These are phyloP conservation scores for Leuciscus idus DNA, from an alignment of 2,113 vertebrate species.

Conservation along the genomic window DNA sequence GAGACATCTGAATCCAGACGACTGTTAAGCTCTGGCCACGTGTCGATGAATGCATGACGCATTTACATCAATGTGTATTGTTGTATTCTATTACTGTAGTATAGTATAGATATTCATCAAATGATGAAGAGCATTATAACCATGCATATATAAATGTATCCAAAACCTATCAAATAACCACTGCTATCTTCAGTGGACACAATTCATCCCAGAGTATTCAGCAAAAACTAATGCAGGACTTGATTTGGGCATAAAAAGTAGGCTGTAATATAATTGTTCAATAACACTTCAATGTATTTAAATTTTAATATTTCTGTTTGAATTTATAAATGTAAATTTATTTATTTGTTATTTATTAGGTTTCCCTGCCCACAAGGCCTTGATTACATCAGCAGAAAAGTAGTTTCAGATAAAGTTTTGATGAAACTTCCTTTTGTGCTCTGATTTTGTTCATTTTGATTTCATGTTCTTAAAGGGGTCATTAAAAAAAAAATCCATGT, in stretches of 20 bases:
- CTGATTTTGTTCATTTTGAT: neutral
- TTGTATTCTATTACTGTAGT: neutral
- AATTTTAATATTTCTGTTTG: no score
- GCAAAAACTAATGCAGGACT: neutral
- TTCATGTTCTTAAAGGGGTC: no score
- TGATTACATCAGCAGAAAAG: neutral
- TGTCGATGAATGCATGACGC: conserved; percentile 25
- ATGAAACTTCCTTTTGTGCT: neutral
- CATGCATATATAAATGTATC: no score
- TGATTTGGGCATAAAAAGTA: neutral
- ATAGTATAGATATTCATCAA: no score
- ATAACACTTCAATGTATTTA: neutral
- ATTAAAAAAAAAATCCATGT: no score
- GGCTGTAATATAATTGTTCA: neutral
- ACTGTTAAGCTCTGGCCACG: conserved; percentile 18
- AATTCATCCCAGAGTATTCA: neutral
- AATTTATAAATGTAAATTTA: no score
- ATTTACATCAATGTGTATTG: neutral
- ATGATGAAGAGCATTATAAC: no score
- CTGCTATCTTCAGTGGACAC: no score
- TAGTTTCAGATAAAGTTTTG: neutral
- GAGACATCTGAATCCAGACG: conserved; percentile 15
- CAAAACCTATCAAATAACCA: no score
- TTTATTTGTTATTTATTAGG: neutral
- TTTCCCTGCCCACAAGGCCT: neutral